Evolutionary conservation across 2,113 vertebrate species (phyloP).

Genomic region (Brachionichthys hirsutus): DNA sequence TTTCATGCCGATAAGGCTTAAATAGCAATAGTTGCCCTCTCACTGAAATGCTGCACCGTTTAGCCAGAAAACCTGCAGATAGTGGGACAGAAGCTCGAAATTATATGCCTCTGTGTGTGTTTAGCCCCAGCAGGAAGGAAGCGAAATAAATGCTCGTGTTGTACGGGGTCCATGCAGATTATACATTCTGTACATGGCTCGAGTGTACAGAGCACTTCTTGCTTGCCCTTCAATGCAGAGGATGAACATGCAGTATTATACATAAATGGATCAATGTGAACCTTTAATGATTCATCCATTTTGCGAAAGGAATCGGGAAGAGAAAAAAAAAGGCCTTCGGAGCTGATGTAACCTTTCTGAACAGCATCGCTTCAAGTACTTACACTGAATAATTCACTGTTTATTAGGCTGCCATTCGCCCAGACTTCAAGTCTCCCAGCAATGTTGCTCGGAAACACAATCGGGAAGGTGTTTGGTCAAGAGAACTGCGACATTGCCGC

Average conservation of each 20-base stretch:
- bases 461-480: slow-evolving; percentile 2
- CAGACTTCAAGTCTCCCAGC: slow-evolving; percentile 58
- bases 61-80: slow-evolving; percentile 29
- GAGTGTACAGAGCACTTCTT: slow-evolving; percentile 70
- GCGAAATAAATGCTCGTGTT: slow-evolving; percentile 56
- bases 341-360: slow-evolving; percentile 50
- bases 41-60: slow-evolving; percentile 40
- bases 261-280: too few relatives aligned
- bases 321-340: slow-evolving; percentile 42
- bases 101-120: slow-evolving; percentile 43
- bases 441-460: slow-evolving; percentile 23
- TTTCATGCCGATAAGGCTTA: not conserved
- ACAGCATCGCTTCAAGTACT: slow-evolving; percentile 53
- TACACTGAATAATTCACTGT: slow-evolving; percentile 61
- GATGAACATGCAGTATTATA: slow-evolving; percentile 79
- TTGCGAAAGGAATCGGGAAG: slow-evolving; percentile 46
- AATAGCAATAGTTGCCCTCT: slow-evolving; percentile 5
- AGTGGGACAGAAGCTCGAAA: slow-evolving; percentile 30
- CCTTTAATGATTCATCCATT: slow-evolving; percentile 33
- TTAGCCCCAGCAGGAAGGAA: slow-evolving; percentile 31
- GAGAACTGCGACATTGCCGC: slow-evolving; percentile 1
- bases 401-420: slow-evolving; percentile 60
- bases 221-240: slow-evolving; percentile 74
- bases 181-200: slow-evolving; percentile 58
- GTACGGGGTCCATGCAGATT: slow-evolving; percentile 63